Evolutionary conservation across 2,113 vertebrate species (phyloP).

Genomic region (Oreotragus oreotragus): DNA sequence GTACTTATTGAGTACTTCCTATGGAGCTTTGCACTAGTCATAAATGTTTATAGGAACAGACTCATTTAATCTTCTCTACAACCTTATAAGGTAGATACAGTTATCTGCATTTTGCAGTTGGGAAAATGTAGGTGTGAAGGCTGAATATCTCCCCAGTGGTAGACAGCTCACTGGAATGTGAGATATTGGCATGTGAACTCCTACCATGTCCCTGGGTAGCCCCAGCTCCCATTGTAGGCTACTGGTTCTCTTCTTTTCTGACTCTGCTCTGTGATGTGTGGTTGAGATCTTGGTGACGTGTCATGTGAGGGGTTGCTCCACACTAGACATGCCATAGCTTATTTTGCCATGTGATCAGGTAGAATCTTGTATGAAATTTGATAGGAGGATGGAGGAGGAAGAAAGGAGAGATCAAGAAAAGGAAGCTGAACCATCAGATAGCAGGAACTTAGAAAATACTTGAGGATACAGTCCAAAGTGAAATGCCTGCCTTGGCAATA

Average conservation of each 20-base stretch:
- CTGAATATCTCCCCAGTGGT: neutral
- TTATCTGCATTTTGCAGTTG: neutral
- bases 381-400: neutral
- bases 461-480: neutral
- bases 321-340: neutral
- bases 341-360: neutral
- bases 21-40: neutral
- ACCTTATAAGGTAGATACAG: neutral
- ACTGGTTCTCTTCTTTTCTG: neutral
- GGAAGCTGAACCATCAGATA: neutral
- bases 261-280: neutral
- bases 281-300: neutral
- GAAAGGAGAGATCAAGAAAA: neutral
- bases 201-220: accelerated
- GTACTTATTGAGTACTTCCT: neutral
- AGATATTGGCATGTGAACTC: neutral
- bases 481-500: neutral
- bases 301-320: neutral
- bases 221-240: accelerated
- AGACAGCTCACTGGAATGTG: neutral
- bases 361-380: neutral
- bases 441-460: neutral
- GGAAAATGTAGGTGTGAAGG: neutral
- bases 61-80: neutral
- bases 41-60: neutral